phyloP scores from a whole-genome alignment of 2,888 invertebrate species.

The Sminthurinus aureus region DNA sequence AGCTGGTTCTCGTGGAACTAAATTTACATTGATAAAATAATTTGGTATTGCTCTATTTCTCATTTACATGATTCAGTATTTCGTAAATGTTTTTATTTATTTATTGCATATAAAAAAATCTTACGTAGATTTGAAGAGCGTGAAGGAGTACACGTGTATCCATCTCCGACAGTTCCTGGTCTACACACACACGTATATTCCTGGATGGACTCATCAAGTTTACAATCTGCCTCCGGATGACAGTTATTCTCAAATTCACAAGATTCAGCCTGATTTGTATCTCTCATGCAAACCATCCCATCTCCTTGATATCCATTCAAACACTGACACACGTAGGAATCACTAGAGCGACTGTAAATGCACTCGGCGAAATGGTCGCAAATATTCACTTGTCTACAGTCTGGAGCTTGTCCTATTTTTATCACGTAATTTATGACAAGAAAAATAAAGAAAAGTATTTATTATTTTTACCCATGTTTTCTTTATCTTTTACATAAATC shows the following conservation, averaged over 20 bases:
- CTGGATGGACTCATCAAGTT: slow-evolving; percentile 59
- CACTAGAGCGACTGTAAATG: slow-evolving; percentile 69
- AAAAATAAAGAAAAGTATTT: too few species aligned
- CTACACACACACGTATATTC: slow-evolving; percentile 66
- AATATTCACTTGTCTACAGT: slow-evolving; percentile 39
- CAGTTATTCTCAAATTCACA: slow-evolving; percentile 82
- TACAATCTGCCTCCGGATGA: slow-evolving; percentile 80
- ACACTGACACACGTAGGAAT: slow-evolving; percentile 76
- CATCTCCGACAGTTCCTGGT: slow-evolving; percentile 68
- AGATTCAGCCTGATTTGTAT: slow-evolving; percentile 43
- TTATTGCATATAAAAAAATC: background rate
- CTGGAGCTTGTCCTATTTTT: slow-evolving; percentile 36
- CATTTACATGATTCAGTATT: background rate
- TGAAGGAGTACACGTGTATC: background rate
- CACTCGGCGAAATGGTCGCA: slow-evolving; percentile 82
- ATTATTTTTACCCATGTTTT: too few species aligned
- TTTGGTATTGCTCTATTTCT: background rate
- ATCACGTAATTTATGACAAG: background rate
- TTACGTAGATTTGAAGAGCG: background rate
- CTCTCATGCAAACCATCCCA: slow-evolving; percentile 74
- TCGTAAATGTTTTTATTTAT: background rate
- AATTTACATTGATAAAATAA: slow-evolving; percentile 3
- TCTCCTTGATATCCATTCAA: slow-evolving; percentile 82
- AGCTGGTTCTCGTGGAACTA: slow-evolving; percentile 54
- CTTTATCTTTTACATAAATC: too few species aligned